Evolutionary conservation across 2,888 invertebrate genomes (phyloP).

Genomic region (Drosophila colorata): DNA sequence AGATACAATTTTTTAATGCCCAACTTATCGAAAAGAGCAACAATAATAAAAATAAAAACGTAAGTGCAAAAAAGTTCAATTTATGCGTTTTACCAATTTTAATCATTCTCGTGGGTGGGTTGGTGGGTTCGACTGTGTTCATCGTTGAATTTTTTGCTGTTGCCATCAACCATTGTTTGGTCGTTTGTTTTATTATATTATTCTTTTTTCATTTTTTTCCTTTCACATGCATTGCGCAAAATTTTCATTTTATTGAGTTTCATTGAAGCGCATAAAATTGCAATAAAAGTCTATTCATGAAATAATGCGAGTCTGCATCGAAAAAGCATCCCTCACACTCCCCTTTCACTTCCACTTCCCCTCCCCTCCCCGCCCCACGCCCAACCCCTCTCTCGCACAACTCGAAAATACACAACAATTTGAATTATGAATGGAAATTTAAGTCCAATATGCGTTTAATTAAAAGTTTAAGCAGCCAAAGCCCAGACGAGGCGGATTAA

Average conservation of each 20-base stretch:
- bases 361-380: neutral
- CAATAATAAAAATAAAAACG: constrained; percentile 9
- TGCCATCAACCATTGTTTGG: constrained; percentile 49
- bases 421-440: constrained; percentile 76
- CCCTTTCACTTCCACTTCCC: neutral
- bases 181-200: constrained; percentile 58
- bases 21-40: constrained; percentile 25
- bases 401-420: constrained; percentile 39
- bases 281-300: constrained; percentile 79
- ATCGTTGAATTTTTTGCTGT: constrained; percentile 31
- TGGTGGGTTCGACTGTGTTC: too few relatives aligned
- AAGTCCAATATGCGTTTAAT: constrained; percentile 77
- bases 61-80: constrained; percentile 45
- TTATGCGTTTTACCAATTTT: constrained; percentile 34
- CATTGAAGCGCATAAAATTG: constrained; percentile 80
- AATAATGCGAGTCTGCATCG: constrained; percentile 50
- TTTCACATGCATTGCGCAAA: constrained; percentile 31
- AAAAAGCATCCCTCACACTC: constrained; percentile 27
- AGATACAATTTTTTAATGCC: constrained; percentile 44
- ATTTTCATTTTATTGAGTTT: constrained; percentile 74
- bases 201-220: constrained; percentile 22
- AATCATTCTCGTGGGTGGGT: constrained; percentile 15
- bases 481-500: constrained; percentile 1
- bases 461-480: constrained; percentile 67
- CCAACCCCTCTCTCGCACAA: neutral